Evolutionary conservation across 2,797 vertebrate genomes (phyloP).

Genomic region (Iguana delicatissima): DNA sequence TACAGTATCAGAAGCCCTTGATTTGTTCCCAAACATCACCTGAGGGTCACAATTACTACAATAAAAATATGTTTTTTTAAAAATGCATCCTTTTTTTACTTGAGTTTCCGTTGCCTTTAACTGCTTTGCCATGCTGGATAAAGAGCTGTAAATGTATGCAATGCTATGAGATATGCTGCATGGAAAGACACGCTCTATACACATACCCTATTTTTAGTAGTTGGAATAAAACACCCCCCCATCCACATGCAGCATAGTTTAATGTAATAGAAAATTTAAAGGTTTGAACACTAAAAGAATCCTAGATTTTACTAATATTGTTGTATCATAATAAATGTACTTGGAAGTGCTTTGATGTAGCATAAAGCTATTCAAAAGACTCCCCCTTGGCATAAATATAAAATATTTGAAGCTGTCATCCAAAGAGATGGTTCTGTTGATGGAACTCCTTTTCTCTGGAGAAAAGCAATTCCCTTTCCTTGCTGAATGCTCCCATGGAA

Average conservation of each 20-base stretch:
- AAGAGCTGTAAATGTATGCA: not conserved
- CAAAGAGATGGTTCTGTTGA: too few relatives aligned
- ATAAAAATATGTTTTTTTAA: not conserved
- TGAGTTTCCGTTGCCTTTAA: not conserved
- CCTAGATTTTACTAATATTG: not conserved
- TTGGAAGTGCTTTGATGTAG: not conserved
- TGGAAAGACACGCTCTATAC: not conserved
- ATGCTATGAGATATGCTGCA: not conserved
- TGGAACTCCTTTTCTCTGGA: too few relatives aligned
- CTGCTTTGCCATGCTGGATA: not conserved
- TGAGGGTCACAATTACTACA: not conserved
- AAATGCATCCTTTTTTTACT: not conserved
- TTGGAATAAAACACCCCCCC: not conserved
- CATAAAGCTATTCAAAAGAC: not conserved
- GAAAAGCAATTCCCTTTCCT: too few relatives aligned
- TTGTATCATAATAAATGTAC: not conserved
- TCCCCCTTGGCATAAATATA: not conserved
- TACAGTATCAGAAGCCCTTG: not conserved
- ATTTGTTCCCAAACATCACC: not conserved
- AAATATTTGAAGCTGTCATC: too few relatives aligned
- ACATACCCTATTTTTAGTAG: not conserved
- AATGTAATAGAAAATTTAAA: not conserved
- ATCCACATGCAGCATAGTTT: not conserved
- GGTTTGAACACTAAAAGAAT: not conserved
- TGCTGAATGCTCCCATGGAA: too few relatives aligned